Conservation (phyloP, 2,888 invertebrate species). For the Plebejus anna region DNA sequence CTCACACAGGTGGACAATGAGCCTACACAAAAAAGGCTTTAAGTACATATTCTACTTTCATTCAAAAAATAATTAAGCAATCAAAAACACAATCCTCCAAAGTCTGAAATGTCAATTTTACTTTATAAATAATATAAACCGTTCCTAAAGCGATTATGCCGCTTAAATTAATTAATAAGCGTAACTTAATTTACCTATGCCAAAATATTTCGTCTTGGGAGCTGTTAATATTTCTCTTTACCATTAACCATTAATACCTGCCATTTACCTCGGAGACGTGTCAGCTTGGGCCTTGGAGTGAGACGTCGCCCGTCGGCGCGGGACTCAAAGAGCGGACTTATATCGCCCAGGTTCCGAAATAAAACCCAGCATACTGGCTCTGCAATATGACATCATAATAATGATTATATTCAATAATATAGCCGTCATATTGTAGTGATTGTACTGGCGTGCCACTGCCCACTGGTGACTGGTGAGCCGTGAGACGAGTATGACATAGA, state of each 20-base stretch:
- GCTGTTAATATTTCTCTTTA: background rate
- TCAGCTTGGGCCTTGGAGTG: background rate
- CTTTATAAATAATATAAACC: background rate
- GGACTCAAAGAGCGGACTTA: conserved; percentile 6
- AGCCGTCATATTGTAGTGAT: no score
- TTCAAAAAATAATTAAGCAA: background rate
- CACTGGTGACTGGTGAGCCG: background rate
- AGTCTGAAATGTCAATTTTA: background rate
- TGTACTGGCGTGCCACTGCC: no score
- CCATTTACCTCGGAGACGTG: background rate
- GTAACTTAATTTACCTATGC: background rate
- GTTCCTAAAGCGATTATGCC: background rate
- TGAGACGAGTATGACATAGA: no score
- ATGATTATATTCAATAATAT: no score
- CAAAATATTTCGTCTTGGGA: background rate
- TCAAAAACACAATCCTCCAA: background rate
- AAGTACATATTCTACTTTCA: no score
- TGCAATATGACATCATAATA: background rate
- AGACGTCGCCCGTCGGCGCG: conserved; percentile 12
- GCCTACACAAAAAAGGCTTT: background rate
- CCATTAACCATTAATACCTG: background rate
- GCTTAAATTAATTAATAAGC: background rate
- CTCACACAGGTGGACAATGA: no score
- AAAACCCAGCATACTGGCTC: background rate
- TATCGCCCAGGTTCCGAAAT: background rate